Conservation (phyloP, 2,113 vertebrate genomes). For the Lynx canadensis region DNA sequence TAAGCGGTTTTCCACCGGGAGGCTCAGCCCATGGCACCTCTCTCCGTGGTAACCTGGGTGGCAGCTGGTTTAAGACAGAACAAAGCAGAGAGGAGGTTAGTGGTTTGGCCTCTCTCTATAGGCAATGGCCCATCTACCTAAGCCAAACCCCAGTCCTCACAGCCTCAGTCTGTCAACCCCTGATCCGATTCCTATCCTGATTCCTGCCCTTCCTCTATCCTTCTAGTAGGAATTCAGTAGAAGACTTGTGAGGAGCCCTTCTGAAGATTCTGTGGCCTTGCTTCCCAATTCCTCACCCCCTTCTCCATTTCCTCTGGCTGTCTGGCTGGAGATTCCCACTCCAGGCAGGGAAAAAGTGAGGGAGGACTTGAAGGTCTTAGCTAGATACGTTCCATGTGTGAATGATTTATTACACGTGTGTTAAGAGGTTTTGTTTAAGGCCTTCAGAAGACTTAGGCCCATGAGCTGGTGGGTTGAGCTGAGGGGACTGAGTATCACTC, state of each 20-base stretch:
- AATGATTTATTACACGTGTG: conserved; percentile 25
- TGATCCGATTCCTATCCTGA: not conserved
- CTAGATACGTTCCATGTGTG: conserved; percentile 38
- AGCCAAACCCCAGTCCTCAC: not conserved
- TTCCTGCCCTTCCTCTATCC: not conserved
- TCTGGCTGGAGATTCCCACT: conserved; percentile 40
- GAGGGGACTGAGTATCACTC: conserved; percentile 55
- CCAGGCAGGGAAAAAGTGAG: conserved; percentile 49
- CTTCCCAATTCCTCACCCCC: not conserved
- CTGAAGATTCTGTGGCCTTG: not conserved
- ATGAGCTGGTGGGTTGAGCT: not conserved
- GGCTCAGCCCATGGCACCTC: conserved; percentile 91
- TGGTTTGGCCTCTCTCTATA: not conserved
- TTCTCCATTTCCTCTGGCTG: not conserved
- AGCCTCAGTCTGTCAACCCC: not conserved
- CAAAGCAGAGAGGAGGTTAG: not conserved
- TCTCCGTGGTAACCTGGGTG: conserved; percentile 91
- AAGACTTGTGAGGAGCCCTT: not conserved
- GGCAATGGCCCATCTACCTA: not conserved
- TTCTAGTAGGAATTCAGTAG: not conserved
- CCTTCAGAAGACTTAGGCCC: not conserved
- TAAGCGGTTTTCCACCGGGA: conserved; percentile 88
- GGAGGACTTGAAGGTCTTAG: conserved; percentile 15
- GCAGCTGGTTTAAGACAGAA: conserved; percentile 84
- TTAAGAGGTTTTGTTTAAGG: not conserved